Base-by-base conservation (phyloP, 2,113 vertebrate species). In the Procavia capensis region DNA sequence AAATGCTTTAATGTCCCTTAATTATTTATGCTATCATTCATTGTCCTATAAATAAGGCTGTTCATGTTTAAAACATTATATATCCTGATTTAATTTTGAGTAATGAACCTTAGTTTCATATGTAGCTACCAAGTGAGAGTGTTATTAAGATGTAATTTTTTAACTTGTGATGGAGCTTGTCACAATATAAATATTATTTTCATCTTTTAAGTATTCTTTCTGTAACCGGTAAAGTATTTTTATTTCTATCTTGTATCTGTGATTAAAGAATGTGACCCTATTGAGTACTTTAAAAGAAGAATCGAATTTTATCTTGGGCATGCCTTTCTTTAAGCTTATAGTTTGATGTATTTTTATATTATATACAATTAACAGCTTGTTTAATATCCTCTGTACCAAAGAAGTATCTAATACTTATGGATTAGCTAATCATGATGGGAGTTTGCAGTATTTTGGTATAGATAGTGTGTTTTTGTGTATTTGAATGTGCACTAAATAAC, bases 351-450 rank as follows among this genome's bases (percentile, higher is more conserved):
- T 93, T 95, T 94, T 98, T 95, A 96, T 96, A 96, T 98, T 92
- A 95, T 97, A 89, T 76, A 95, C 47, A 89, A 91, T 94, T 76
- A 95, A 57, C 93, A 82, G 97, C 74, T 97, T 97, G 95, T 97
- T 96, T 98, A 93, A 97, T 98, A 97, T 85, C 79, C 93, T 95
- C 39, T 89, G 97, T 98, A 96, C 97, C 96, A 98, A 98, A 98
- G 97, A 98, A 72, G 76, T 93, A 96, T n/a, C 0, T 96, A 43
- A 89, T 96, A 97, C 88, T 47, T 87, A 88, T 93, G 1, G 54
- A 66, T 91, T 97, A 92, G 97, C 91, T 97, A 90, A 25, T 66
- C 43, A 64, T 72, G n/a, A 63, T 91, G 50, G 36, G 63, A 9
- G 74, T 89, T 92, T 87, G 79, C 59, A 95, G 41, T 79, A 80